Base-by-base conservation (phyloP, 2,113 vertebrate genomes). In the Sakesphorus luctuosus region DNA sequence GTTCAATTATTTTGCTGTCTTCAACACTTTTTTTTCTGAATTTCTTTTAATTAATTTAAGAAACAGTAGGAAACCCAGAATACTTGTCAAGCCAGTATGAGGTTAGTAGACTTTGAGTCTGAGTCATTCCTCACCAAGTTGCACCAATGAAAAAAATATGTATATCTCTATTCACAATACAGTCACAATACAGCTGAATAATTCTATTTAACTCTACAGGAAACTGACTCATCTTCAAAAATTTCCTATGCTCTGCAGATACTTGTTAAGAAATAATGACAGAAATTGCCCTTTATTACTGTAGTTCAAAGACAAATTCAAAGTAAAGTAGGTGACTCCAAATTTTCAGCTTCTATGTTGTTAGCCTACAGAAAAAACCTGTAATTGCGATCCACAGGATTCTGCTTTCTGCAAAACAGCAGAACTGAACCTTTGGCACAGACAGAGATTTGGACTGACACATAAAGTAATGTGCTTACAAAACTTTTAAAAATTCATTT, bases 211-310 rank as follows among this genome's bases (percentile, higher is more conserved):
- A 90, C 62, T 75, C 90, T 65, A 85, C 87, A 93, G 82, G 92
- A 94, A 95, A 76, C 92, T 93, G 91, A 87, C 89, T 94, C 91
- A 40, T 90, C 84, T 94, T 97, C 87, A 80, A 96, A 97, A 91
- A 74, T 59, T 79, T 77, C 75, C 68, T 82, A n/a, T 81, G 58
- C 49, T 94, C 78, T 90, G 65, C 82, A 96, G 94, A 91, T 71
- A 91, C 76, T 82, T 83, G 49, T 89, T 96, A 92, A 95, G 84
- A 91, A 92, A 96, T 95, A 96, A 95, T 95, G 77, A 96, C 93
- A 95, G 38, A 95, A 94, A 90, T 88, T 88, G 46, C 23, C 36
- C 53, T 94, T 90, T 95, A 84, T 85, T 85, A 80, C 81, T 82
- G 67, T n/a, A 79, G 88, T 92, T 90, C 91, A 97, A 94, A 94